A percentile compares a stretch with the other conserved stretches of the same genome.
These are phyloP conservation scores for Pachycephus smyrnensis DNA, from an alignment of 2,888 invertebrate genomes.

Conservation along the genomic window DNA sequence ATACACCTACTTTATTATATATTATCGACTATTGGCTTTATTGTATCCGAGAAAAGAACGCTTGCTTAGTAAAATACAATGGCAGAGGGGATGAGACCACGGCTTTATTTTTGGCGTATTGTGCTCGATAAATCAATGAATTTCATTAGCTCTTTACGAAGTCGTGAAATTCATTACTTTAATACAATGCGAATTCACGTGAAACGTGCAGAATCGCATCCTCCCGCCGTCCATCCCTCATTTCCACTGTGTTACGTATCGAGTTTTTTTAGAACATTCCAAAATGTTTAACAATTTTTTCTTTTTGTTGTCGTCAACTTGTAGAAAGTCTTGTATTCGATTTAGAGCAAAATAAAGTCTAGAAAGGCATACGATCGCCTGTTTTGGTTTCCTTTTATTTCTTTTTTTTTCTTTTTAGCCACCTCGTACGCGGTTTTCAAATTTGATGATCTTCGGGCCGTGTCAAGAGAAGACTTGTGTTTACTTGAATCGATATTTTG, in stretches of 20 bases:
- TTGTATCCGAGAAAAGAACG: conserved; percentile 11
- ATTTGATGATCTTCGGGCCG: background rate
- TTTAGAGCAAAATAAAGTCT: conserved; percentile 67
- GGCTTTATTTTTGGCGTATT: background rate
- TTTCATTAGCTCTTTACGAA: background rate
- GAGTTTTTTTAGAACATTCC: conserved; percentile 60
- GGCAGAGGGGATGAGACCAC: background rate
- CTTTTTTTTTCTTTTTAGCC: background rate
- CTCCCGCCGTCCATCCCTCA: conserved; percentile 1
- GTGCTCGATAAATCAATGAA: background rate
- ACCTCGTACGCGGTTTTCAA: background rate
- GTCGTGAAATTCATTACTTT: background rate
- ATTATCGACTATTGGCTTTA: conserved; percentile 13
- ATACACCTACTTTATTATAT: conserved; percentile 5
- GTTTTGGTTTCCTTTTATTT: background rate
- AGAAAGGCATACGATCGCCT: conserved; percentile 55
- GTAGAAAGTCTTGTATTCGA: conserved; percentile 65
- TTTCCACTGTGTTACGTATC: conserved; percentile 37
- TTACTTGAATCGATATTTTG: background rate
- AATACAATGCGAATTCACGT: background rate
- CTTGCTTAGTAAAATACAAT: conserved; percentile 9
- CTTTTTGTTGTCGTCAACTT: conserved; percentile 52
- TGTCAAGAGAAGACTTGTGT: background rate
- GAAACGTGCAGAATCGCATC: background rate
- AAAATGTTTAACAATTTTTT: conserved; percentile 49